These are phyloP conservation scores for Morphnarchus princeps DNA, from an alignment of 2,113 vertebrate genomes.

Conservation along the genomic window DNA sequence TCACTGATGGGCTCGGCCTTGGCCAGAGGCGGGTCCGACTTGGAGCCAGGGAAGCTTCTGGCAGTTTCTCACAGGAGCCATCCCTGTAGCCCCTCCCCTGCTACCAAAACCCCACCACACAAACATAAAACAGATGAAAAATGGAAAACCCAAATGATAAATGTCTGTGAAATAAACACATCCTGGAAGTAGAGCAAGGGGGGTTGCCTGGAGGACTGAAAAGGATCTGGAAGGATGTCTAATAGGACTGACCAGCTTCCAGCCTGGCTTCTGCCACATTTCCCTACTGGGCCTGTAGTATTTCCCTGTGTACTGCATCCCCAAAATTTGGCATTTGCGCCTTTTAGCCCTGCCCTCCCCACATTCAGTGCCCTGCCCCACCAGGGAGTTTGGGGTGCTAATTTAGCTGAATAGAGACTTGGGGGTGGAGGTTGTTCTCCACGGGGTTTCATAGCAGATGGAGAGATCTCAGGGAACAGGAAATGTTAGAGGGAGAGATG, in stretches of 20 bases:
- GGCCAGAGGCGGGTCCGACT: too few species aligned
- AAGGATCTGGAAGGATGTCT: not conserved
- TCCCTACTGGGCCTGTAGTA: not conserved
- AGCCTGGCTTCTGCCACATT: not conserved
- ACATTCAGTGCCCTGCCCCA: not conserved
- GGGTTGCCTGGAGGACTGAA: not conserved
- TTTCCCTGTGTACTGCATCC: not conserved
- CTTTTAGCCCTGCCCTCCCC: not conserved
- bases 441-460: not conserved
- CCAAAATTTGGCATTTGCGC: not conserved
- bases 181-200: not conserved
- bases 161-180: not conserved
- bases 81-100: too few species aligned
- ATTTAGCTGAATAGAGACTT: not conserved
- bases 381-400: not conserved
- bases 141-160: not conserved
- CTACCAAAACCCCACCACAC: too few species aligned
- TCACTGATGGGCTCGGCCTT: too few species aligned
- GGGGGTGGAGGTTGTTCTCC: not conserved
- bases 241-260: not conserved
- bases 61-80: too few species aligned
- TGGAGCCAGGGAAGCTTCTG: too few species aligned
- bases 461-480: not conserved
- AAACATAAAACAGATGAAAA: not conserved
- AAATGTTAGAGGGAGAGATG: not conserved